These are phyloP conservation scores for Amiota communis DNA, from an alignment of 2,888 invertebrate genomes.

Conservation along the genomic window DNA sequence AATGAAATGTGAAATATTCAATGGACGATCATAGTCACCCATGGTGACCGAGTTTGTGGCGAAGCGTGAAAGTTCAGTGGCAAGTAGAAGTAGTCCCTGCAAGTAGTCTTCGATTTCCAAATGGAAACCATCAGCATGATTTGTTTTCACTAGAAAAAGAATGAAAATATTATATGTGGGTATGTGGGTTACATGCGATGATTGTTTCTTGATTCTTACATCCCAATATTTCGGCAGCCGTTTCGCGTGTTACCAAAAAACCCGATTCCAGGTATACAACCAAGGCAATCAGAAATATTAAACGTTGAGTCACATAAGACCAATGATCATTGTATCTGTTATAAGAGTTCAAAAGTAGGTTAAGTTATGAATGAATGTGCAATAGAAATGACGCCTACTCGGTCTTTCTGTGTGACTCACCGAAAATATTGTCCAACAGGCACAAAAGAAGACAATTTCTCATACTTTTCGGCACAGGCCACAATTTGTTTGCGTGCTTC, in stretches of 20 bases:
- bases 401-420: slow-evolving; percentile 70
- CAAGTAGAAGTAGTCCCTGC: slow-evolving; percentile 85
- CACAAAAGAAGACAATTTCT: slow-evolving; percentile 78
- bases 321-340: slow-evolving; percentile 88
- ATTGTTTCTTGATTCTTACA: slow-evolving; percentile 75
- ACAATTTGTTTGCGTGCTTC: slow-evolving; percentile 80
- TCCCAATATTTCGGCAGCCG: slow-evolving; percentile 85
- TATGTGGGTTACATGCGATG: background rate
- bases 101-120: slow-evolving; percentile 93
- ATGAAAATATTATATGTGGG: background rate
- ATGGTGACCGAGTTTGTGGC: slow-evolving; percentile 89
- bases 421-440: slow-evolving; percentile 87
- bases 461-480: slow-evolving; percentile 79
- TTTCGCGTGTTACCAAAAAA: slow-evolving; percentile 81
- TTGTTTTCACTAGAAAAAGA: slow-evolving; percentile 78
- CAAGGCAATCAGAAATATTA: slow-evolving; percentile 85
- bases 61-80: slow-evolving; percentile 87
- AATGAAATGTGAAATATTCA: slow-evolving; percentile 89
- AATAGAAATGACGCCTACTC: slow-evolving; percentile 29
- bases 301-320: slow-evolving; percentile 86
- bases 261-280: slow-evolving; percentile 87
- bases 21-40: slow-evolving; percentile 86
- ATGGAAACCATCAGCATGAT: slow-evolving; percentile 84
- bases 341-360: slow-evolving; percentile 35
- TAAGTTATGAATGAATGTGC: slow-evolving; percentile 4